Conservation (phyloP, 2,113 vertebrate species). For the Ptychochromis oligacanthus region DNA sequence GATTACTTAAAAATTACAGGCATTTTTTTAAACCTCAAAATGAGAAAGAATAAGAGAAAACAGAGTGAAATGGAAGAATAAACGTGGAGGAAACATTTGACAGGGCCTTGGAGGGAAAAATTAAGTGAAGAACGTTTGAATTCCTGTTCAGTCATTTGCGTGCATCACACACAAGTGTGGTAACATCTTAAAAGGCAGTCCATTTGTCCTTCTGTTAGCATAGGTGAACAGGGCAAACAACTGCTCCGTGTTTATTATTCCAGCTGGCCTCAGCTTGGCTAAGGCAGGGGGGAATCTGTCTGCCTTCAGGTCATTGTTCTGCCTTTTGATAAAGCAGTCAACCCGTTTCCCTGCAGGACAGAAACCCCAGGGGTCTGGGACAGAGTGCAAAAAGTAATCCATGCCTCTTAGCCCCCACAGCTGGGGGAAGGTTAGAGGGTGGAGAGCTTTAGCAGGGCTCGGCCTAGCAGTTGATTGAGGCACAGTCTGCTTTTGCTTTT, state of each 20-base stretch:
- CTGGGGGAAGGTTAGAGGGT: neutral
- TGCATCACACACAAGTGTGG: conserved; percentile 1
- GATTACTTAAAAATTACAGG: conserved; percentile 55
- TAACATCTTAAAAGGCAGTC: neutral
- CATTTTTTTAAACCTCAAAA: conserved; percentile 11
- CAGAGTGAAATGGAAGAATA: conserved; percentile 29
- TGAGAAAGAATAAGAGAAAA: conserved; percentile 12
- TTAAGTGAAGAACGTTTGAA: neutral
- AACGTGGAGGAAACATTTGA: neutral
- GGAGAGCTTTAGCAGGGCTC: conserved; percentile 9
- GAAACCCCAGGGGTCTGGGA: conserved; percentile 14
- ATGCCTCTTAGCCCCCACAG: neutral
- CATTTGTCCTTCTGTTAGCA: conserved; percentile 39
- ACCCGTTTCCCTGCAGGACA: conserved; percentile 23
- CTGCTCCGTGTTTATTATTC: conserved; percentile 15
- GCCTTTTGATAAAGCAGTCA: conserved; percentile 17
- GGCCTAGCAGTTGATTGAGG: conserved; percentile 91
- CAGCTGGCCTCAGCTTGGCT: conserved; percentile 27
- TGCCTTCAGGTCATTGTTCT: conserved; percentile 23
- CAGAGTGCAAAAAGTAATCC: neutral
- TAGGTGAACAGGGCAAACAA: conserved; percentile 6
- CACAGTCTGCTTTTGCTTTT: conserved; percentile 93
- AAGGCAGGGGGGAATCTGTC: neutral
- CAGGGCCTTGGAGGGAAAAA: neutral
- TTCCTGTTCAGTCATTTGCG: conserved; percentile 7